Percentiles rank a stretch among this genome's conserved stretches.
Conservation (phyloP, 2,113 vertebrate genomes). For the Sorex fumeus region DNA sequence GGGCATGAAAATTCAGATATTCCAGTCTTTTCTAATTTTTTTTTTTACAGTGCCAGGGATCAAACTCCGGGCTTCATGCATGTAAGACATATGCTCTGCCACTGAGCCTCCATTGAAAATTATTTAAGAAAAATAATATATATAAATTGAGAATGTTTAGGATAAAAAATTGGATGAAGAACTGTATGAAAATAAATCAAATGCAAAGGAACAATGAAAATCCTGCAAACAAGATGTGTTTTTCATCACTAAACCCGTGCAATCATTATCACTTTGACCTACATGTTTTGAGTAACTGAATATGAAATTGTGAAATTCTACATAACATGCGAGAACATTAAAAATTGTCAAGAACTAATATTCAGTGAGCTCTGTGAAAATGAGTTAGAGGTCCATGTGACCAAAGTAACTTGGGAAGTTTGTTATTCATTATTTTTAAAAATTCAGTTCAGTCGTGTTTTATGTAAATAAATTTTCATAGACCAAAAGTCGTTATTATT, state of each 20-base stretch:
- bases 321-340: constrained; percentile 10
- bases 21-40: no score
- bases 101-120: no score
- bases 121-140: neutral
- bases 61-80: no score
- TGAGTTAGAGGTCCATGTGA: constrained; percentile 46
- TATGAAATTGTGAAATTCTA: neutral
- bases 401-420: constrained; percentile 62
- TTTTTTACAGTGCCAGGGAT: no score
- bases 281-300: constrained; percentile 5
- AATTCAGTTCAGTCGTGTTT: constrained; percentile 59
- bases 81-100: no score
- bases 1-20: neutral
- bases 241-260: neutral
- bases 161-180: neutral
- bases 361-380: constrained; percentile 51
- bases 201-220: neutral
- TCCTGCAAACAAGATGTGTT: neutral
- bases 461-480: constrained; percentile 70
- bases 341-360: constrained; percentile 36
- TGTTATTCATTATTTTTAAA: neutral
- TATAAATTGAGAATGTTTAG: neutral
- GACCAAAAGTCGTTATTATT: constrained; percentile 77
- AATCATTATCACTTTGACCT: constrained; percentile 35
- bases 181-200: neutral